phyloP scores from a whole-genome alignment of 2,113 vertebrate species.

The Sceloporus tristichus region DNA sequence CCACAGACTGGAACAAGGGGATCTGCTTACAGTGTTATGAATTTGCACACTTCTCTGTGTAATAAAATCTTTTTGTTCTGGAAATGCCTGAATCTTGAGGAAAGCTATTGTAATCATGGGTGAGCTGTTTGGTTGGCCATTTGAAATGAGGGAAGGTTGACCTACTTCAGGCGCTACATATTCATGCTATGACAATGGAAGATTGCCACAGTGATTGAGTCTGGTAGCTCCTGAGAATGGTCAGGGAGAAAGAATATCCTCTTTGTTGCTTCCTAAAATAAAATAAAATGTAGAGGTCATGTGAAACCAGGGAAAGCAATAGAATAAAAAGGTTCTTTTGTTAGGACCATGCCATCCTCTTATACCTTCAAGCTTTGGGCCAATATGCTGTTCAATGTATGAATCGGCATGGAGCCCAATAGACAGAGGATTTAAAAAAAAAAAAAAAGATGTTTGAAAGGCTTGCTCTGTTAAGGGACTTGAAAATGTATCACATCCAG shows the following conservation, averaged over 20 bases:
- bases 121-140: conserved; percentile 7
- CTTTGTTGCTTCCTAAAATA: neutral
- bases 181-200: conserved; percentile 25
- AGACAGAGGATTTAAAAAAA: too few relatives aligned
- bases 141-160: conserved; percentile 20
- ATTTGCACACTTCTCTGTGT: neutral
- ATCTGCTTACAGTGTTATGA: neutral
- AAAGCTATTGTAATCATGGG: neutral
- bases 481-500: neutral
- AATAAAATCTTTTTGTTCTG: neutral
- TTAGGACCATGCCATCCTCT: neutral
- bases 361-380: neutral
- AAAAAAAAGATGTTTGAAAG: neutral
- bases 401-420: neutral
- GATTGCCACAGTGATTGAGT: conserved; percentile 14
- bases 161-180: neutral
- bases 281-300: conserved; percentile 22
- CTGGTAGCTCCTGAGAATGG: neutral
- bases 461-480: neutral
- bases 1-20: neutral
- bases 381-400: neutral
- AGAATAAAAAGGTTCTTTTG: neutral
- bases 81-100: neutral
- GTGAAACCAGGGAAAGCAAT: conserved; percentile 7
- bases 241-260: neutral